Evolutionary conservation across 1,140 invertebrate genomes (phyloP).

Genomic region (Armadillidium nasatum): DNA sequence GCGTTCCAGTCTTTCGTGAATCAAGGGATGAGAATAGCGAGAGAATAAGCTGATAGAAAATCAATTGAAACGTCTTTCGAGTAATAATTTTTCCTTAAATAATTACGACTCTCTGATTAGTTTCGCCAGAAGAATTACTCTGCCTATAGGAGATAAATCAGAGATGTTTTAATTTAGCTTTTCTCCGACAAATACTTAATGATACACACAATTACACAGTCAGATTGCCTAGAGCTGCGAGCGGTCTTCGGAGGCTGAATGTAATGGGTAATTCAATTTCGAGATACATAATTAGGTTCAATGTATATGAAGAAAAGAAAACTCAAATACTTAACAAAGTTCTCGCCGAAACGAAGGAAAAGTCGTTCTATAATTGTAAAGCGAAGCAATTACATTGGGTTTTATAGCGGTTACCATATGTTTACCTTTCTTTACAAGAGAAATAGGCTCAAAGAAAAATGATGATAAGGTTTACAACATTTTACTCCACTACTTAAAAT

Average conservation of each 20-base stretch:
- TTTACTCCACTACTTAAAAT: background rate
- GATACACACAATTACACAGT: background rate
- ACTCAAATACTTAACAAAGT: background rate
- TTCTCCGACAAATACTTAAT: conserved; percentile 5
- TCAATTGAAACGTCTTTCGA: conserved; percentile 1
- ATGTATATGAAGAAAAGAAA: conserved; percentile 1
- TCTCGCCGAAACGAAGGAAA: background rate
- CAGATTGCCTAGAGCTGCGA: background rate
- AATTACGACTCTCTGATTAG: background rate
- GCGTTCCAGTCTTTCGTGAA: background rate
- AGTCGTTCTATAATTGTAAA: conserved; percentile 7
- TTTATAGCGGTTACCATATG: conserved; percentile 4
- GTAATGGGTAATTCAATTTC: conserved; percentile 5
- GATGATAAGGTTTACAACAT: background rate
- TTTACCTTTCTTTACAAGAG: background rate
- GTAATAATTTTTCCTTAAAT: background rate
- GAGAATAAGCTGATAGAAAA: background rate
- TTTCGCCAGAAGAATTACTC: background rate
- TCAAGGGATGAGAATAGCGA: background rate
- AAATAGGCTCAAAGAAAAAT: background rate
- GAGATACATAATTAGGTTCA: background rate
- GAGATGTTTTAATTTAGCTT: conserved; percentile 7
- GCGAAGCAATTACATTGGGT: background rate
- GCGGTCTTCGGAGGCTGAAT: background rate
- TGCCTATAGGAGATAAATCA: conserved; percentile 3